Evolutionary conservation across 2,113 vertebrate species (phyloP).

Genomic region (Vidua chalybeata): DNA sequence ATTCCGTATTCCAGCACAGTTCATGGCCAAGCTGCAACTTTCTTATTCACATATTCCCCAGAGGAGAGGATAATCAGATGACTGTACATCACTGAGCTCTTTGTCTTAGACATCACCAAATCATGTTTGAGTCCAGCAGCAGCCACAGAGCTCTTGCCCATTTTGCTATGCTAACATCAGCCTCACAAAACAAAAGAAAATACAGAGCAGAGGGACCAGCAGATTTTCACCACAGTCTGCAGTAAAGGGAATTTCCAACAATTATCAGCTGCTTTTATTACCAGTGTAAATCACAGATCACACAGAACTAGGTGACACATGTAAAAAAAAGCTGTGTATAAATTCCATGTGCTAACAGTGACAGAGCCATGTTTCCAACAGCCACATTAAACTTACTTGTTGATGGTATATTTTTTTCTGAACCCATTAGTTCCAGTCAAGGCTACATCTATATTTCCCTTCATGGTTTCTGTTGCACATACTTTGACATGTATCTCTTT

Average conservation of each 20-base stretch:
- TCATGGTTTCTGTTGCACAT: constrained; percentile 11
- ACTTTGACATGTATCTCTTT: constrained; percentile 46
- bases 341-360: not conserved
- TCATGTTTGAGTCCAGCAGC: not conserved
- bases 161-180: not conserved
- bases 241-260: not conserved
- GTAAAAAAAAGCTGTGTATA: not conserved
- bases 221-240: not conserved
- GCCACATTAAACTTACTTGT: constrained; percentile 24
- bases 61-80: not conserved
- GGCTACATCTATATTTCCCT: constrained; percentile 50
- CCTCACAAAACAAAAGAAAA: not conserved
- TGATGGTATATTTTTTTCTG: constrained; percentile 42
- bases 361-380: not conserved
- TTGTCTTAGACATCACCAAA: not conserved
- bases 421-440: constrained; percentile 50
- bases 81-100: not conserved
- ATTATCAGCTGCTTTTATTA: not conserved
- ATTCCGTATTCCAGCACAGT: not conserved
- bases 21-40: not conserved
- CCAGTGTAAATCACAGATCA: not conserved
- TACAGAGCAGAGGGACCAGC: not conserved
- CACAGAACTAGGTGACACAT: not conserved
- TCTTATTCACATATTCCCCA: not conserved
- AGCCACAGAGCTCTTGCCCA: not conserved